Conservation (phyloP, 2,113 vertebrate species). For the Scortum barcoo region DNA sequence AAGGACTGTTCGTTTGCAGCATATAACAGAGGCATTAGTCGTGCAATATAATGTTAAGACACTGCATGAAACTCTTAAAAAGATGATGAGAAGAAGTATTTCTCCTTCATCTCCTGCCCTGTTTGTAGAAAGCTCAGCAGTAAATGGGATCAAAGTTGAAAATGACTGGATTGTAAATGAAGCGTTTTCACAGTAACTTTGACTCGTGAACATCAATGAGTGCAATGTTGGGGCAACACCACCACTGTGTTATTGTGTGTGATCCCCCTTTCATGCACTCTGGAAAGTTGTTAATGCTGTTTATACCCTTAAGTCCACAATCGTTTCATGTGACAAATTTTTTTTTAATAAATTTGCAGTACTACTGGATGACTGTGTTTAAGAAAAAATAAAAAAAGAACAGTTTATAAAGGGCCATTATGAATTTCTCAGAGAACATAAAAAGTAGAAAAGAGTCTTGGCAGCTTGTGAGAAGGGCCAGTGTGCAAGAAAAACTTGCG, state of each 20-base stretch:
- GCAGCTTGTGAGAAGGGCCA: too few relatives aligned
- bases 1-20: background rate
- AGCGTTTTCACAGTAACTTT: background rate
- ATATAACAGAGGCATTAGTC: background rate
- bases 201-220: background rate
- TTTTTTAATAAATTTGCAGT: background rate
- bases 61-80: background rate
- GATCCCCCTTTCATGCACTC: background rate
- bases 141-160: constrained; percentile 14
- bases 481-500: too few relatives aligned
- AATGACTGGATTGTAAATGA: background rate
- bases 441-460: too few relatives aligned
- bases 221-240: background rate
- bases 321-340: too few relatives aligned
- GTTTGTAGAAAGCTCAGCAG: constrained; percentile 12
- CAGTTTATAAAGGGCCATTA: too few relatives aligned
- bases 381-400: too few relatives aligned
- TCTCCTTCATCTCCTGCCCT: background rate
- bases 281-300: background rate
- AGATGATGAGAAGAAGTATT: background rate
- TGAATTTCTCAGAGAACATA: too few relatives aligned
- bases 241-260: too few relatives aligned
- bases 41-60: constrained; percentile 10
- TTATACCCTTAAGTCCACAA: background rate
- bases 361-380: background rate